These are phyloP conservation scores for Tetragonula carbonaria DNA, from an alignment of 2,888 invertebrate genomes.

Conservation along the genomic window DNA sequence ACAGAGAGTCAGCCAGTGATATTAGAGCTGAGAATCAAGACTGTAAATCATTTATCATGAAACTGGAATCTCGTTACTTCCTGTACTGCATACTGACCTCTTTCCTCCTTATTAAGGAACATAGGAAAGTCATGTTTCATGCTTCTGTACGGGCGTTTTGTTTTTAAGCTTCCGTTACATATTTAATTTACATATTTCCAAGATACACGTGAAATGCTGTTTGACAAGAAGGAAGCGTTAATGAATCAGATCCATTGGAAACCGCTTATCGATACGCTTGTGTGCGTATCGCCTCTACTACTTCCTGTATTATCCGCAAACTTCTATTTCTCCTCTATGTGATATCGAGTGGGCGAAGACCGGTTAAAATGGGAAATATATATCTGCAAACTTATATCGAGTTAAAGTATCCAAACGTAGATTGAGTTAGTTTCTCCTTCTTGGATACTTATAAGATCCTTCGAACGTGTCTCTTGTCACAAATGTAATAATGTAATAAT, in stretches of 20 bases:
- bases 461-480: background rate
- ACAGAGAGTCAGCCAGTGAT: background rate
- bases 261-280: slow-evolving; percentile 9
- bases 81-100: slow-evolving; percentile 29
- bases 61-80: slow-evolving; percentile 47
- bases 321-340: background rate
- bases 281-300: background rate
- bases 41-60: slow-evolving; percentile 54
- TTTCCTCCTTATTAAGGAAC: slow-evolving; percentile 14
- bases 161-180: background rate
- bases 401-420: background rate
- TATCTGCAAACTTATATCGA: background rate
- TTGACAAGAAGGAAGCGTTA: background rate
- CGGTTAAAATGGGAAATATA: background rate
- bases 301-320: slow-evolving; percentile 1
- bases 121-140: slow-evolving; percentile 1
- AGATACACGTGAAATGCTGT: background rate
- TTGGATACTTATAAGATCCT: background rate
- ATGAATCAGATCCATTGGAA: slow-evolving; percentile 15
- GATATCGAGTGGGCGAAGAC: background rate
- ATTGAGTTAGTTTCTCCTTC: background rate
- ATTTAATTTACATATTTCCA: background rate
- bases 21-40: slow-evolving; percentile 41
- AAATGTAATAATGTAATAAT: background rate
- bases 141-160: background rate